Base-by-base conservation (phyloP, 2,888 invertebrate species). In the Euplagia quadripunctaria region DNA sequence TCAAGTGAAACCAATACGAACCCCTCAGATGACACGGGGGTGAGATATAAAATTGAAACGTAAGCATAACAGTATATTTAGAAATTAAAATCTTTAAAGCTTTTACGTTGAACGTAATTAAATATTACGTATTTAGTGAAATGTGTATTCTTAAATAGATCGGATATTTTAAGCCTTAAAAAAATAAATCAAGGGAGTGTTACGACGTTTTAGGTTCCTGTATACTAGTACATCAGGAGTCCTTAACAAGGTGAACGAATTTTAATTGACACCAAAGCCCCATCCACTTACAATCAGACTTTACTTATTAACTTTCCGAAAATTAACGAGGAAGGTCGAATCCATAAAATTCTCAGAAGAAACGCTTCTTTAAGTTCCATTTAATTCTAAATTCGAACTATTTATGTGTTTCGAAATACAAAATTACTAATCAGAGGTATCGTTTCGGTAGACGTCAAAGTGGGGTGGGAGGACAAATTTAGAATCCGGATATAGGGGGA, bases 401-500 rank as follows among this genome's bases (percentile, higher is more conserved):
- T 81, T 83, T 80, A 83, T 78, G 85, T 83, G 82, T 82, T 74
- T 73, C 72, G 83, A 82, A 85, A 85, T 80, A 74, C 82, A 83
- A 87, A 87, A 90, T 89, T 87, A 90, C 89, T 87, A 89, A 90
- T 90, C 89, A 89, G 87, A 88, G 87, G 86, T 88, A 86, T 86
- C 87, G 83, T 85, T 86, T 88, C 85, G 83, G 88, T 85, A 84
- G 84, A 89, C 88, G 93, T 92, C 92, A 90, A 86, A 88, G 88
- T 82, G 84, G 80, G 82, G 86, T 82, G 84, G 84, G 83, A 79
- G 81, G 83, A 92, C 93, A 81, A 88, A 94, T 94, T 94, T 94
- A 93, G 94, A 94, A 88, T 86, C 89, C 91, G 94, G 94, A 95
- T 93, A 93, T 93, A 87, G 88, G 90, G 92, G 90, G 90, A 72